Percentiles rank a stretch among this genome's conserved stretches.
These are phyloP conservation scores for Poeciliopsis occidentalis DNA, from an alignment of 2,113 vertebrate genomes.

Conservation along the genomic window DNA sequence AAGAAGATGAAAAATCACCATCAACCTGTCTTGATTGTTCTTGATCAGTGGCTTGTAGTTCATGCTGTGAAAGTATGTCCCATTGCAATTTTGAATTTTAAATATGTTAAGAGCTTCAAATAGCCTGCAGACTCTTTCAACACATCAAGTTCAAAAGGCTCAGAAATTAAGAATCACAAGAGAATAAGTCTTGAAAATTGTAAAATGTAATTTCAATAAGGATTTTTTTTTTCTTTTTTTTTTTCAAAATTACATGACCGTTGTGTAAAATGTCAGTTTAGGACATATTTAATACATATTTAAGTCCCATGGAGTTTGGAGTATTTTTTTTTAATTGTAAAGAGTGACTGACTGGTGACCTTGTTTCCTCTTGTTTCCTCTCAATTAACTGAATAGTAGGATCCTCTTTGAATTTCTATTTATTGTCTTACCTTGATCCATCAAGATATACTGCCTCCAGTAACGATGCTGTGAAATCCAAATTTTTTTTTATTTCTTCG, in stretches of 20 bases:
- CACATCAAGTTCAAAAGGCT: not conserved
- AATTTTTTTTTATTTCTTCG: conserved; percentile 88
- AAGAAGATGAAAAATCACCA: not conserved
- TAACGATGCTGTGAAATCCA: conserved; percentile 89
- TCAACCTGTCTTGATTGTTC: not conserved
- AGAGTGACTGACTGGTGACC: not conserved
- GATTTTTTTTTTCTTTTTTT: too few relatives aligned
- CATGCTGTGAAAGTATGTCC: not conserved
- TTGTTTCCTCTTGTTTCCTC: too few relatives aligned
- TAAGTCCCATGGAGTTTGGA: not conserved
- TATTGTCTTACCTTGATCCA: conserved; percentile 82
- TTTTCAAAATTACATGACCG: not conserved
- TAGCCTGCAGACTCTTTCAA: not conserved
- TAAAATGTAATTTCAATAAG: not conserved
- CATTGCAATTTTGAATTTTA: too few relatives aligned
- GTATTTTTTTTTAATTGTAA: not conserved
- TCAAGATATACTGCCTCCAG: conserved; percentile 91
- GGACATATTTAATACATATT: not conserved
- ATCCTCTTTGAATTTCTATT: not conserved
- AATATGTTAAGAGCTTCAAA: too few relatives aligned
- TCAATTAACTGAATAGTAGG: not conserved
- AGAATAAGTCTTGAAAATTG: not conserved
- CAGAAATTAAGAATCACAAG: not conserved
- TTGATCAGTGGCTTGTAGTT: not conserved
- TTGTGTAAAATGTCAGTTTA: not conserved